Percentiles rank a stretch among this genome's conserved stretches.
phyloP scores from a whole-genome alignment of 2,888 invertebrate species.

The Drosophila demipolita region DNA sequence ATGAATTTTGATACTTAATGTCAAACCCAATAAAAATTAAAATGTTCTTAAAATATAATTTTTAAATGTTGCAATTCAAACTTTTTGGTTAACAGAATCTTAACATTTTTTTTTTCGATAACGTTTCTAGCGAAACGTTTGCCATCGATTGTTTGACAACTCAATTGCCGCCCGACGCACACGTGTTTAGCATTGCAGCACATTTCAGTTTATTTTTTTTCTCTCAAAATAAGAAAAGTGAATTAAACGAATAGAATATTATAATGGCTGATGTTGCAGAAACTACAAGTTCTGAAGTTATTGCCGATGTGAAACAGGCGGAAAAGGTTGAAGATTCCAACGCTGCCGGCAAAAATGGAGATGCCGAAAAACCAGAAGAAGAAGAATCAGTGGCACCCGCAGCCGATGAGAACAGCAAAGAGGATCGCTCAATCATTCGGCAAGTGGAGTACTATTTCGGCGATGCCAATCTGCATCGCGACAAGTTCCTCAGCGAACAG shows the following conservation, averaged over 20 bases:
- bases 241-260: conserved; percentile 3
- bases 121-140: background rate
- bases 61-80: background rate
- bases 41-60: background rate
- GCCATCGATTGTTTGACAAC: conserved; percentile 26
- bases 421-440: conserved; percentile 88
- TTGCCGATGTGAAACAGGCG: conserved; percentile 28
- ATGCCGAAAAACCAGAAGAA: conserved; percentile 39
- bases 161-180: conserved; percentile 52
- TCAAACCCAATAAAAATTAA: background rate
- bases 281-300: conserved; percentile 37
- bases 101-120: conserved; percentile 2
- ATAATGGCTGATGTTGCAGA: conserved; percentile 81
- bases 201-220: conserved; percentile 48
- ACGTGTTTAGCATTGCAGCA: conserved; percentile 63
- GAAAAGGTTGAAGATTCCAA: conserved; percentile 49
- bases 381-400: conserved; percentile 14
- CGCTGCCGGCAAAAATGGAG: conserved; percentile 58
- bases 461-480: conserved; percentile 95
- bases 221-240: conserved; percentile 20
- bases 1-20: background rate
- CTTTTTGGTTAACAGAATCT: background rate
- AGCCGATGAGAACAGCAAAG: conserved; percentile 68
- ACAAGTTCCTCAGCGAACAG: conserved; percentile 96
- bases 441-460: conserved; percentile 90